These are phyloP conservation scores for Sciurus vulgaris DNA, from an alignment of 2,797 vertebrate genomes.

Conservation along the genomic window DNA sequence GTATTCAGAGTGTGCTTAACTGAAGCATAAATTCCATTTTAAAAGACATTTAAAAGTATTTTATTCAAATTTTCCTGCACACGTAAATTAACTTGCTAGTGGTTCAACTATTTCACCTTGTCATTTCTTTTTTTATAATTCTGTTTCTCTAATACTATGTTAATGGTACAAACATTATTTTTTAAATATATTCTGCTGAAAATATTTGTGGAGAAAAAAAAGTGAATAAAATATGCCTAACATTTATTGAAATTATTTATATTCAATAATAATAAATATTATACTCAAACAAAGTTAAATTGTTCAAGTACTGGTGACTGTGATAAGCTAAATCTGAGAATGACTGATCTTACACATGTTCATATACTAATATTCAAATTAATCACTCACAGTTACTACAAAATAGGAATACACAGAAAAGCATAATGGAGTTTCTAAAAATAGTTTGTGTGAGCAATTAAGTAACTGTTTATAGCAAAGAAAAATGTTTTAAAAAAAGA, in stretches of 20 bases:
- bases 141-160: background rate
- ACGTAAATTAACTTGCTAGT: background rate
- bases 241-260: background rate
- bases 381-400: background rate
- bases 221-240: background rate
- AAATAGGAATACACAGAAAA: background rate
- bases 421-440: background rate
- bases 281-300: background rate
- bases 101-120: background rate
- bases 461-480: background rate
- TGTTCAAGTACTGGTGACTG: background rate
- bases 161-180: background rate
- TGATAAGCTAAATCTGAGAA: background rate
- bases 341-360: background rate
- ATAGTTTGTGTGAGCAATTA: background rate
- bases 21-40: background rate
- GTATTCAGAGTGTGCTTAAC: background rate
- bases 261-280: background rate
- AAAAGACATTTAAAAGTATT: background rate
- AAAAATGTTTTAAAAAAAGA: background rate
- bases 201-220: background rate
- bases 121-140: background rate
- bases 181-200: background rate
- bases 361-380: background rate
- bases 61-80: background rate